Conservation (phyloP, 1,140 invertebrate species). For the Mylabris phalerata region DNA sequence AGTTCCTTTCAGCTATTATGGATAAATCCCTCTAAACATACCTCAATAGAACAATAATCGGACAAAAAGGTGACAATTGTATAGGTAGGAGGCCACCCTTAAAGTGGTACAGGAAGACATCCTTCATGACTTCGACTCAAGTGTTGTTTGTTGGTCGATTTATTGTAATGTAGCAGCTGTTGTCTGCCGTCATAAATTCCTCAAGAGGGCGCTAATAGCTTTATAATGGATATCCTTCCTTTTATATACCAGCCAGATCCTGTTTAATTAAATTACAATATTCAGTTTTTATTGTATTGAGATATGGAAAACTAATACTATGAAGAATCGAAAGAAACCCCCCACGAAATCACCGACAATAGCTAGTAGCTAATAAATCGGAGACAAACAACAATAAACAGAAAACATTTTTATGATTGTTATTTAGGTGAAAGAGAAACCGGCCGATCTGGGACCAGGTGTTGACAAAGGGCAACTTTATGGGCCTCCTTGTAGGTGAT, state of each 20-base stretch:
- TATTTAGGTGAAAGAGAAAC: no score
- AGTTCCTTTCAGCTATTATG: slow-evolving; percentile 25
- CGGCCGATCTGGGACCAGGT: slow-evolving; percentile 23
- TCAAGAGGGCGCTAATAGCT: slow-evolving; percentile 26
- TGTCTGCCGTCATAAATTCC: slow-evolving; percentile 10
- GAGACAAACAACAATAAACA: slow-evolving; percentile 34
- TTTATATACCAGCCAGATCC: no score
- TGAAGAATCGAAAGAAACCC: slow-evolving; percentile 17
- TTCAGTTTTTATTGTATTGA: background rate
- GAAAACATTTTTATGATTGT: slow-evolving; percentile 26
- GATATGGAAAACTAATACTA: no score
- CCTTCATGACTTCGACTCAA: slow-evolving; percentile 17
- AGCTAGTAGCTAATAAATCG: slow-evolving; percentile 29
- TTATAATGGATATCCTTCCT: slow-evolving; percentile 23
- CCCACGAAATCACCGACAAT: no score
- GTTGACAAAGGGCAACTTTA: slow-evolving; percentile 36
- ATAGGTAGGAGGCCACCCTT: slow-evolving; percentile 18
- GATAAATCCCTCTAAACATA: slow-evolving; percentile 25
- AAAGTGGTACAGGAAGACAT: slow-evolving; percentile 20
- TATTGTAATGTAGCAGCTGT: slow-evolving; percentile 13
- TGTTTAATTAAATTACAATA: slow-evolving; percentile 8
- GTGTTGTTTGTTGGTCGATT: slow-evolving; percentile 4
- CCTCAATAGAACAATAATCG: slow-evolving; percentile 3
- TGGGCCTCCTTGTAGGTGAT: slow-evolving; percentile 24
- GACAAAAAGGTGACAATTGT: slow-evolving; percentile 25